Base-by-base conservation (phyloP, 2,888 invertebrate species). In the Eucera pruinosa region DNA sequence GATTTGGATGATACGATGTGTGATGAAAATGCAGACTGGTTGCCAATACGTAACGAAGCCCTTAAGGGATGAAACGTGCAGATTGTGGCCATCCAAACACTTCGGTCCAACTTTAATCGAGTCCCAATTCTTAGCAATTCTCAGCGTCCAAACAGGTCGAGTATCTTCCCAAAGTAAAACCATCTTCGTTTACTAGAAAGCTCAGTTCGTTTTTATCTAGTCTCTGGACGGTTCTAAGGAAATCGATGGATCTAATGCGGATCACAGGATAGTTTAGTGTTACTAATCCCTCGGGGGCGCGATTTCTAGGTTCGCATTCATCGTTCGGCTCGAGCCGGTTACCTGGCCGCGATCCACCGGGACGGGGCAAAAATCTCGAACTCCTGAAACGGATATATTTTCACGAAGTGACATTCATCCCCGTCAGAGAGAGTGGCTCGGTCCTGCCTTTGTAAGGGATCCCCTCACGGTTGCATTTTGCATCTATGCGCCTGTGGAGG, bases 361-460 rank as follows among this genome's bases (percentile, higher is more conserved):
- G 41, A 23, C 43, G 18, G 27, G 33, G 39, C 66, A 76, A 74
- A 77, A 83, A 81, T 81, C 81, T 81, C 85, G 62, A 81, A 86
- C 86, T 84, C 60, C 54, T 86, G 91, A 92, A 92, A 92, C 91
- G 92, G 92, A 92, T 92, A 92, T 92, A 92, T 92, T 91, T 91
- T 91, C 90, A 89, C 89, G 85, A 76, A 86, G 87, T 89, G 90
- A 88, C 90, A 90, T 88, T 87, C 87, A 87, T 87, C 82, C 81
- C 65, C 64, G 73, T 45, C 50, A 47, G 52, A 61, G 82, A 83
- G 85, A 86, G 84, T 85, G 72, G 69, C 67, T 71, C 70, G 78
- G 81, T 82, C 78, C 85, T 84, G 87, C 89, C 91, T 92, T 92
- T 92, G 92, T 91, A 92, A 92, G 86, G 82, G 91, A 92, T 92